Base-by-base conservation (phyloP, 2,888 invertebrate genomes). In the Melinopterus prodromus region DNA sequence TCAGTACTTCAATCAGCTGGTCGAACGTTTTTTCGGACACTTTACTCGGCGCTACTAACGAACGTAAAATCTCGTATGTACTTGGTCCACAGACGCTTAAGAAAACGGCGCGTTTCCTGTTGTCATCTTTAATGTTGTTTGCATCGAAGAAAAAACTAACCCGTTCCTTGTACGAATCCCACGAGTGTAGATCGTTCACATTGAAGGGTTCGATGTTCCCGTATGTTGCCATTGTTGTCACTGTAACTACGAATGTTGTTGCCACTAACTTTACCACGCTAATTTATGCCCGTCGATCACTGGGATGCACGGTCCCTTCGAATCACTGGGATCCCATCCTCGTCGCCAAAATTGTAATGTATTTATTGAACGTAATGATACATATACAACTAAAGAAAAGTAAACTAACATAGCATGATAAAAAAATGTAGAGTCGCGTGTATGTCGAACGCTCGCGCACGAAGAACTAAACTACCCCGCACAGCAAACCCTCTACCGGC, bases 151-250 rank as follows among this genome's bases (percentile, higher is more conserved):
- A 71, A 26, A 71, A 71, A 16, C 26, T 26, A 15, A 71, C 6
- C 6, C 71, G 15, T 71, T 71, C 71, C 71, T 16, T 71, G 71
- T 71, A 71, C 15, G 71, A 71, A 16, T 71, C 71, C 71, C 71
- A 71, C 15, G 15, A 16, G 15, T 15, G 26, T 15, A 26, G 71
- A 15, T 71, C 71, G 15, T 15, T 16, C 16, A 26, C 71, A 26
- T 71, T 71, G 71, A 71, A 71, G 4, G 15, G 16, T 26, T 71
- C 71, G 5, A 71, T 71, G 15, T 71, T 71, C 1, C 15, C 71
- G 16, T 16, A 71, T 16, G 15, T 71, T 5, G 71, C 71, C 71
- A 71, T 71, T 71, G 6, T 71, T 16, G 7, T 71, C 26, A n/a
- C 26, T 7, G 7, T 71, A 71, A 16, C 15, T 6, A 6, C 26